These are phyloP conservation scores for Caenorhabditis brenneri DNA, from an alignment of 1,140 invertebrate genomes.

Conservation along the genomic window DNA sequence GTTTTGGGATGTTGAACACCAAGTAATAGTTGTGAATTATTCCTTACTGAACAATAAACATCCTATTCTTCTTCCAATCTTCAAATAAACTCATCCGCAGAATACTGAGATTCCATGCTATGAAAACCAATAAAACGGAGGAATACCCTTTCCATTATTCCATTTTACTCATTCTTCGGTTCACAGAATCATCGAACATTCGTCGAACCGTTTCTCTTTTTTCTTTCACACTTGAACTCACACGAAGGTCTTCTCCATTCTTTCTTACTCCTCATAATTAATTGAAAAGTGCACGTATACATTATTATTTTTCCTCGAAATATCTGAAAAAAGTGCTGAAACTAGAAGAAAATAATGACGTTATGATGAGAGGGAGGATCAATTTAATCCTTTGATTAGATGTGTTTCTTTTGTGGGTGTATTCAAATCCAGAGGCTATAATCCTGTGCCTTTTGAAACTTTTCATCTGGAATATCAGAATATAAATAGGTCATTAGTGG, in stretches of 20 bases:
- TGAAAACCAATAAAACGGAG: neutral
- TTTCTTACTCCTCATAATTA: neutral
- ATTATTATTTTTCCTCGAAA: neutral
- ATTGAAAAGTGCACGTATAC: conserved; percentile 19
- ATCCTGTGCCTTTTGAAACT: neutral
- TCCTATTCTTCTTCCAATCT: too few species aligned
- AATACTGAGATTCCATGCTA: neutral
- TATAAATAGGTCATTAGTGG: conserved; percentile 24
- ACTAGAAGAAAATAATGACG: neutral
- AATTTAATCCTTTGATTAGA: neutral
- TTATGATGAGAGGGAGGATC: neutral
- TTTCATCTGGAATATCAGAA: too few species aligned
- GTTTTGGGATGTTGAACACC: too few species aligned
- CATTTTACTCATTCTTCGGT: neutral
- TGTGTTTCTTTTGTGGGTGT: neutral
- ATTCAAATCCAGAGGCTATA: too few species aligned
- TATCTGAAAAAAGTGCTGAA: neutral
- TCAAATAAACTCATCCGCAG: too few species aligned
- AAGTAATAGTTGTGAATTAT: too few species aligned
- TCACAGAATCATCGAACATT: conserved; percentile 8
- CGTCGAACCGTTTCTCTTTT: conserved; percentile 34
- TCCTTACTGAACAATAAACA: too few species aligned
- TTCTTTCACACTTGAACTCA: conserved; percentile 13
- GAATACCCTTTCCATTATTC: neutral
- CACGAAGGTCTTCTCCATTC: too few species aligned